Percentiles rank a stretch among this genome's conserved stretches.
Evolutionary conservation across 2,888 invertebrate species (phyloP).

Genomic region (Mongoloraphidia duomilia): DNA sequence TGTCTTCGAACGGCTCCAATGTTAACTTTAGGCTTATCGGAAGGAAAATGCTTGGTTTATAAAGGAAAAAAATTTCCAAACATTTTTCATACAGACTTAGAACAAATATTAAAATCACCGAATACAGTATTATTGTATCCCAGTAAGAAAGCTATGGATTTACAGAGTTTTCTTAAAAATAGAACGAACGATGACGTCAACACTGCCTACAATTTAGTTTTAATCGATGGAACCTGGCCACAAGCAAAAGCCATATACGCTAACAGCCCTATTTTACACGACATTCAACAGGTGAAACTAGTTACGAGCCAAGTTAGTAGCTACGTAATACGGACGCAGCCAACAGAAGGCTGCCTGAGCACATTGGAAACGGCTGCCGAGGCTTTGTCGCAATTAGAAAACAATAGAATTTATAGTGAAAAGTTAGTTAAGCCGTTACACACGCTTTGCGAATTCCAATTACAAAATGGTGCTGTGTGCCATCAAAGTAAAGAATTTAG

Average conservation of each 20-base stretch:
- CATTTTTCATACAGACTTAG: constrained; percentile 46
- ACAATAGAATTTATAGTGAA: constrained; percentile 45
- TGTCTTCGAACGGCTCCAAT: constrained; percentile 82
- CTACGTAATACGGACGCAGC: constrained; percentile 88
- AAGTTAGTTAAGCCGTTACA: constrained; percentile 64
- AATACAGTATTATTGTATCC: constrained; percentile 72
- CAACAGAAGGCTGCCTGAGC: constrained; percentile 80
- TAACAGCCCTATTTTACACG: constrained; percentile 60
- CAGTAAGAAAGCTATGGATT: constrained; percentile 55
- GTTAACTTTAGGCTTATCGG: constrained; percentile 58
- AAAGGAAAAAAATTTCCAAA: constrained; percentile 77
- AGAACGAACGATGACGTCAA: constrained; percentile 23
- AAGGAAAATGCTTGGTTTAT: constrained; percentile 61
- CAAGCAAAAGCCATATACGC: constrained; percentile 87
- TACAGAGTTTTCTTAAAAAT: constrained; percentile 26
- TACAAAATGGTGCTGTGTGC: constrained; percentile 81
- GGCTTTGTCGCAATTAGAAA: constrained; percentile 64
- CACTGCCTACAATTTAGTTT: constrained; percentile 56
- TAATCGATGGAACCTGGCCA: constrained; percentile 92
- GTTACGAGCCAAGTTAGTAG: constrained; percentile 57
- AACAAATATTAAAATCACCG: constrained; percentile 45
- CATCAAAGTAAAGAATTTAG: constrained; percentile 87
- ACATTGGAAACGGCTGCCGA: constrained; percentile 78
- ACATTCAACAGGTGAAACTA: constrained; percentile 68
- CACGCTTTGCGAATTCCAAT: constrained; percentile 71